Conservation (phyloP, 1,140 invertebrate species). For the Platyscapa corneri region DNA sequence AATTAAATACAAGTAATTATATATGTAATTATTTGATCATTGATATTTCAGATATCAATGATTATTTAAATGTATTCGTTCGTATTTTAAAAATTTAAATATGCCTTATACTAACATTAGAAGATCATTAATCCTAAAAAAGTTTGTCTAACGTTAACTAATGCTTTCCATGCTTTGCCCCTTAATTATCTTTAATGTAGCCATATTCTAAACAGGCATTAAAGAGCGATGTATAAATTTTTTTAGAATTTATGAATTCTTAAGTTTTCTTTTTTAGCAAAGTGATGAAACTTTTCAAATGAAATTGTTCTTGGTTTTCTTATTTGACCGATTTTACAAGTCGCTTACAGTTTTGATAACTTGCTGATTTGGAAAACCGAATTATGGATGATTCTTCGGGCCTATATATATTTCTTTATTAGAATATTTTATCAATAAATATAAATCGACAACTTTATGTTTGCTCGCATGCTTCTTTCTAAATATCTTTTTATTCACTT, state of each 20-base stretch:
- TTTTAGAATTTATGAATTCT: constrained; percentile 19
- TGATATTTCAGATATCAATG: too few species aligned
- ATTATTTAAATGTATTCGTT: too few species aligned
- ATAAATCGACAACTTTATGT: too few species aligned
- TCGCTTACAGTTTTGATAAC: neutral
- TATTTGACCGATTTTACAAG: constrained; percentile 23
- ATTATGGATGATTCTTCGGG: constrained; percentile 28
- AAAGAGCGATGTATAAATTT: neutral
- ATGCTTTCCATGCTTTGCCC: neutral
- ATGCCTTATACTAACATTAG: too few species aligned
- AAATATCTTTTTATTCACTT: too few species aligned
- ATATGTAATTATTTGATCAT: too few species aligned
- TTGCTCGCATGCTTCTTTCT: too few species aligned
- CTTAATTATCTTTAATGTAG: neutral
- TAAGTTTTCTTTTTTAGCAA: constrained; percentile 11
- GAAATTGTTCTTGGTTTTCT: constrained; percentile 42
- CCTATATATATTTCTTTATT: too few species aligned
- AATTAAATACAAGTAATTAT: too few species aligned
- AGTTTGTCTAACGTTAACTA: neutral
- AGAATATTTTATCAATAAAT: too few species aligned
- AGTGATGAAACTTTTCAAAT: constrained; percentile 40
- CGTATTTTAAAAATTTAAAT: too few species aligned
- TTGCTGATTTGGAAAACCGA: constrained; percentile 34
- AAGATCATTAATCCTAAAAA: too few species aligned
- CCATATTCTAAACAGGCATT: neutral